These are phyloP conservation scores for Scaptomyza montana DNA, from an alignment of 1,140 invertebrate genomes.

Conservation along the genomic window DNA sequence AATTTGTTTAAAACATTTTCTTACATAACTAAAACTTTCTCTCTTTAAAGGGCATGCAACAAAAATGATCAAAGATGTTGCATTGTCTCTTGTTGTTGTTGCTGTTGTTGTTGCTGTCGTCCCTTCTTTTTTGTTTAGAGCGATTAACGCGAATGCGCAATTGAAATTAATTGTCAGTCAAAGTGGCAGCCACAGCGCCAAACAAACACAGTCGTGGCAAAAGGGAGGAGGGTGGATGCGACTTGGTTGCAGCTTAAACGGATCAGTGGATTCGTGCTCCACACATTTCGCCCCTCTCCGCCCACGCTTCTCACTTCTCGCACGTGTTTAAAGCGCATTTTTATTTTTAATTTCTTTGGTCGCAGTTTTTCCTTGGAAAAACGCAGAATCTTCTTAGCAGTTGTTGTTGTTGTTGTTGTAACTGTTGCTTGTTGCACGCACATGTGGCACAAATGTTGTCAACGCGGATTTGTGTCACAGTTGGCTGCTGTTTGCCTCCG, in stretches of 20 bases:
- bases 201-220: background rate
- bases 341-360: constrained; percentile 68
- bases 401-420: constrained; percentile 14
- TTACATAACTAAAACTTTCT: background rate
- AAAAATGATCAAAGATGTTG: background rate
- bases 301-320: constrained; percentile 13
- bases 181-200: constrained; percentile 58
- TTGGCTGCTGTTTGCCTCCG: constrained; percentile 31
- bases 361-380: constrained; percentile 41
- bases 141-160: constrained; percentile 80
- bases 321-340: constrained; percentile 74
- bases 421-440: constrained; percentile 43
- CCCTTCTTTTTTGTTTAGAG: constrained; percentile 51
- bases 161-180: constrained; percentile 82
- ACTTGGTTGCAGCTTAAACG: constrained; percentile 3
- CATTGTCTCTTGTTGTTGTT: constrained; percentile 6
- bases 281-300: too few relatives aligned
- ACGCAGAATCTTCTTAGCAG: constrained; percentile 35
- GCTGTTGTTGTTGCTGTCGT: constrained; percentile 23
- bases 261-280: background rate
- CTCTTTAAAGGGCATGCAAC: background rate
- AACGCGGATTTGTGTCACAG: constrained; percentile 63
- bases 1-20: background rate
- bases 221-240: background rate
- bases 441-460: constrained; percentile 76